These are phyloP conservation scores for Manis javanica DNA, from an alignment of 2,797 vertebrate species.

Conservation along the genomic window DNA sequence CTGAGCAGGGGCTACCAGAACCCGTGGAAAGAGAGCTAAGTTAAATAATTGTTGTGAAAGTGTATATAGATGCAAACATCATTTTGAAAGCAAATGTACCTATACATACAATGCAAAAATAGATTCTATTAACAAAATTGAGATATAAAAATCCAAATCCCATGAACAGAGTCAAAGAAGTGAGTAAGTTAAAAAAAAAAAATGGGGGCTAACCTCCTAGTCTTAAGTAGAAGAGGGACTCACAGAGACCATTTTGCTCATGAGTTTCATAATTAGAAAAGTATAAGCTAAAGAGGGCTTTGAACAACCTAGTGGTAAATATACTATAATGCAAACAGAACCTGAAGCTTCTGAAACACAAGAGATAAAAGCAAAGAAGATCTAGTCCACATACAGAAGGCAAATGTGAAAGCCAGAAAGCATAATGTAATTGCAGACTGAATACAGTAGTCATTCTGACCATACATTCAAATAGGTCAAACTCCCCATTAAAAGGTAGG, in stretches of 20 bases:
- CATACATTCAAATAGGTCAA: background rate
- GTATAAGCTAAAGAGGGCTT: background rate
- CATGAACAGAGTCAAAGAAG: background rate
- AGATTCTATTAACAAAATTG: background rate
- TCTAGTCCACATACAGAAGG: background rate
- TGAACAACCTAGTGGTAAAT: background rate
- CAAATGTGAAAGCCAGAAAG: conserved; percentile 3
- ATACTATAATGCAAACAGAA: background rate
- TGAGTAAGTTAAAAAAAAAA: background rate
- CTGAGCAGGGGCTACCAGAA: background rate
- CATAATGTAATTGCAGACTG: background rate
- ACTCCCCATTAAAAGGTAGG: conserved; percentile 9
- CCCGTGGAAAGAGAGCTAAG: background rate
- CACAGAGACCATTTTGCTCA: background rate
- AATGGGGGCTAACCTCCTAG: background rate
- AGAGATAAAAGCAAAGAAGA: background rate
- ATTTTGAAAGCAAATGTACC: background rate
- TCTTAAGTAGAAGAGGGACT: background rate
- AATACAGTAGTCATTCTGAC: conserved; percentile 1
- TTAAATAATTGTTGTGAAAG: background rate
- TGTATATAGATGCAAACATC: background rate
- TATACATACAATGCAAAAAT: background rate
- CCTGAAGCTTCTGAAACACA: background rate
- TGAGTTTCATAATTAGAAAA: conserved; percentile 34
- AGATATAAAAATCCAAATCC: background rate